Conservation (phyloP, 53 echinoderm and acorn worm genomes). For the Mesocentrotus franciscanus region DNA sequence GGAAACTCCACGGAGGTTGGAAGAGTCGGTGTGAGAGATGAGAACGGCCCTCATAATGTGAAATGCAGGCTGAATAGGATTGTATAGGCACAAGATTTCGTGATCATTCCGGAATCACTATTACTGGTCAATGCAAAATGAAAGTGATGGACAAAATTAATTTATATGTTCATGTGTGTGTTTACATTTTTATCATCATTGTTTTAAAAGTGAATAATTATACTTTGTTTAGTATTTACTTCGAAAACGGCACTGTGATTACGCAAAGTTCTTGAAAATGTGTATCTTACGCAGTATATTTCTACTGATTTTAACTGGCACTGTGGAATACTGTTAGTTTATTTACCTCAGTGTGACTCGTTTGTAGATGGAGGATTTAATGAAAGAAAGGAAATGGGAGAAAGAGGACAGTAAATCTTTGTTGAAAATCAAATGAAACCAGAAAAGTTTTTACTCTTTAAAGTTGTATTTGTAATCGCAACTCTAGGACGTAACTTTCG, state of each 20-base stretch:
- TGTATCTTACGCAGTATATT: too few species aligned
- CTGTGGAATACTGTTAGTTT: not conserved
- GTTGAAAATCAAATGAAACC: too few species aligned
- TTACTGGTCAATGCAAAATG: not conserved
- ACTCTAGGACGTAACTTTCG: too few species aligned
- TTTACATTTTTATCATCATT: not conserved
- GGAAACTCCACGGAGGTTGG: too few species aligned
- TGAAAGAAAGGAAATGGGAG: too few species aligned
- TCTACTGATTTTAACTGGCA: not conserved
- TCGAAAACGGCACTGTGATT: not conserved
- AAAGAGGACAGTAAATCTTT: too few species aligned
- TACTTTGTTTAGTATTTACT: not conserved
- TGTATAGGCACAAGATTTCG: not conserved
- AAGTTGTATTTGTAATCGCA: too few species aligned
- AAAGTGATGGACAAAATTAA: not conserved
- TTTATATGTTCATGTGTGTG: conserved; percentile 24
- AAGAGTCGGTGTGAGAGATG: too few species aligned
- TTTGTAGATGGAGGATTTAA: too few species aligned
- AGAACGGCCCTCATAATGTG: not conserved
- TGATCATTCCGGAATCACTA: conserved; percentile 32
- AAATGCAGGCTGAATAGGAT: not conserved
- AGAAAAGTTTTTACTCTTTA: too few species aligned
- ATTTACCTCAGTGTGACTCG: not conserved
- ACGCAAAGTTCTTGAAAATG: not conserved
- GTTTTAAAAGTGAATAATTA: not conserved